A percentile compares a stretch with the other conserved stretches of the same genome.
These are phyloP conservation scores for Pararge aegeria DNA, from an alignment of 1,140 invertebrate genomes.

Conservation along the genomic window DNA sequence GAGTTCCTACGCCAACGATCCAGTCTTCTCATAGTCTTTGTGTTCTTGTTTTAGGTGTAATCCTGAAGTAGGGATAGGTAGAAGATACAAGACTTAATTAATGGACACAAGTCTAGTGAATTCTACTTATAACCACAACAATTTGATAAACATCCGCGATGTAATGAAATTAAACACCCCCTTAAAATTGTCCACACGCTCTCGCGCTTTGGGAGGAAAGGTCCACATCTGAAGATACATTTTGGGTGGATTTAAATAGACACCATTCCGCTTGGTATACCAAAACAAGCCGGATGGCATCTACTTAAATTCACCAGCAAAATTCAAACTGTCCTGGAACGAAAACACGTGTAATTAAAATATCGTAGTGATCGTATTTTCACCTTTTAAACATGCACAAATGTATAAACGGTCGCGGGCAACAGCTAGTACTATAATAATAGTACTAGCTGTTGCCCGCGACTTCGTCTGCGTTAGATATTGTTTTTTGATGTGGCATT, in stretches of 20 bases:
- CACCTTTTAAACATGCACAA: too few relatives aligned
- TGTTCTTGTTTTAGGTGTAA: background rate
- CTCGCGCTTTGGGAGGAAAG: too few relatives aligned
- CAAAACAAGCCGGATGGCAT: slow-evolving; percentile 28
- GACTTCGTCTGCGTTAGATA: too few relatives aligned
- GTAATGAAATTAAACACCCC: background rate
- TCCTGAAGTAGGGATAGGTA: slow-evolving; percentile 11
- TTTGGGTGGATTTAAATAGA: slow-evolving; percentile 24
- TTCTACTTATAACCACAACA: slow-evolving; percentile 34
- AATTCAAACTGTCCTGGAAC: background rate
- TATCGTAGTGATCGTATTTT: too few relatives aligned
- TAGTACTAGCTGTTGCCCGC: too few relatives aligned
- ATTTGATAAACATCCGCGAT: background rate
- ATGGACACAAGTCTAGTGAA: slow-evolving; percentile 26
- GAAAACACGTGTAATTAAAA: too few relatives aligned
- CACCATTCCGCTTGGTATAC: slow-evolving; percentile 17
- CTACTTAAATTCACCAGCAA: slow-evolving; percentile 27
- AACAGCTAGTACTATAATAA: too few relatives aligned
- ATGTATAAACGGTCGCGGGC: too few relatives aligned
- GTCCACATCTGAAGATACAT: background rate
- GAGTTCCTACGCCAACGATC: too few relatives aligned
- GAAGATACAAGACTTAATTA: slow-evolving; percentile 14
- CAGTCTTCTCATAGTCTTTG: too few relatives aligned
- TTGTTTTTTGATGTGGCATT: too few relatives aligned
- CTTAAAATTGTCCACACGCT: too few relatives aligned